Evolutionary conservation across 1,140 invertebrate genomes (phyloP), one percentile per base, ranked within the genome.

Genomic region (Steinernema feltiae): DNA sequence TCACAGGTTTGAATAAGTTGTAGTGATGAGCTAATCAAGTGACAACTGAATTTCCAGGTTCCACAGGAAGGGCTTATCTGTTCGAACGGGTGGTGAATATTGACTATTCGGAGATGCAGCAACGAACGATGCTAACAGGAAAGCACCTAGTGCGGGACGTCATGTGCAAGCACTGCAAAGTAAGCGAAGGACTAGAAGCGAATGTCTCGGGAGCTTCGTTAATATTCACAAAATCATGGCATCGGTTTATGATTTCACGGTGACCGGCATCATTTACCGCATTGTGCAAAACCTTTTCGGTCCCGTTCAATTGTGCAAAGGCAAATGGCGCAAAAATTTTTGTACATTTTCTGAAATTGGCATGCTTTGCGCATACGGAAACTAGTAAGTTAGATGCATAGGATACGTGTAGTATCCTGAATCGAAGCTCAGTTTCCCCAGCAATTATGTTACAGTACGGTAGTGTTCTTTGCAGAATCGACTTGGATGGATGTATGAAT

Each of bases 401-500:
- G n/a, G n/a, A n/a, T n/a, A n/a, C n/a, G n/a, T n/a, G n/a, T n/a
- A n/a, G n/a, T n/a, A n/a, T n/a, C n/a, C n/a, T n/a, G n/a, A n/a
- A n/a, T n/a, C n/a, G 84, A 32, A 46, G n/a, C 41, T 12, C n/a
- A 7, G 41, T 46, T 46, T 46, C 41, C n/a, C 7, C 41, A 46
- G n/a, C n/a, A n/a, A 46, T n/a, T n/a, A 46, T 74, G 27, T 74
- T 18, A 73, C 72, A 72, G 18, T 32, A 72, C n/a, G 3, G 21
- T 73, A 72, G 12, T 69, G 30, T 32, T 15, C 27, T 70, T 77
- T 76, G 30, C 30, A 76, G 74, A 31, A 32, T 27, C 73, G 32
- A 46, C 70, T 83, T n/a, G 84, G 82, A 1, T 83, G 82, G 82
- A 84, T 80, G 84, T 83, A 83, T 63, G 82, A 83, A 35, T 83